A percentile compares a stretch with the other conserved stretches of the same genome.
phyloP scores from a whole-genome alignment of 2,797 vertebrate species.

The Sarcophilus harrisii region DNA sequence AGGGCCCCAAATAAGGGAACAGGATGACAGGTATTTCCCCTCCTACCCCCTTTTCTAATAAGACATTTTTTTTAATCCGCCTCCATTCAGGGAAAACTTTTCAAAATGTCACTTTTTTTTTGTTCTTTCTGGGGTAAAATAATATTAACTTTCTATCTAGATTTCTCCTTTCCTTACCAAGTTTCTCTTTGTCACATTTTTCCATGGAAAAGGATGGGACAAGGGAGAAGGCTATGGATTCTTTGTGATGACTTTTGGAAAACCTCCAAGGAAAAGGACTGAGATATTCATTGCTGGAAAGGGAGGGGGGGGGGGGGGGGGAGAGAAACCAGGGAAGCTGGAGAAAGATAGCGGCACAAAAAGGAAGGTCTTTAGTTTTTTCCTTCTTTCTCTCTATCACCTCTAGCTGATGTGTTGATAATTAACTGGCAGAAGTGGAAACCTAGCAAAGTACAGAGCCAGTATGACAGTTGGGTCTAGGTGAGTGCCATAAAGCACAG shows the following conservation, averaged over 20 bases:
- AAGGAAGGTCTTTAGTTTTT: not conserved
- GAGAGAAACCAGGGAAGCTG: not conserved
- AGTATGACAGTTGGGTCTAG: rapidly evolving
- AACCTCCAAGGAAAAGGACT: not conserved
- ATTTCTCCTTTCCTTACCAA: not conserved
- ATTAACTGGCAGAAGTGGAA: not conserved
- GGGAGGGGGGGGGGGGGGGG: too few species aligned
- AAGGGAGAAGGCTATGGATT: not conserved
- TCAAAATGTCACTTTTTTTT: not conserved
- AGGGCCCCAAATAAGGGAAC: not conserved
- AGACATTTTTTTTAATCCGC: not conserved
- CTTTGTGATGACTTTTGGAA: not conserved
- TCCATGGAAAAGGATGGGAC: not conserved
- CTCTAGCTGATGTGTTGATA: constrained; percentile 41
- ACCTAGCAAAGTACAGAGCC: not conserved
- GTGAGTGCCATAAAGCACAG: not conserved
- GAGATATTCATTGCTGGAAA: not conserved
- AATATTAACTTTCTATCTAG: not conserved
- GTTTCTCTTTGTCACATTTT: too few species aligned
- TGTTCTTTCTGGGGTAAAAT: not conserved
- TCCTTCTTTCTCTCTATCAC: not conserved
- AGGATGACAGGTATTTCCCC: not conserved
- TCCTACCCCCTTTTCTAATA: not conserved
- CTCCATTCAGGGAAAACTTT: not conserved
- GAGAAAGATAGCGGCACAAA: not conserved